Conservation (phyloP, 2,113 vertebrate genomes). For the Hystrix brachyura region DNA sequence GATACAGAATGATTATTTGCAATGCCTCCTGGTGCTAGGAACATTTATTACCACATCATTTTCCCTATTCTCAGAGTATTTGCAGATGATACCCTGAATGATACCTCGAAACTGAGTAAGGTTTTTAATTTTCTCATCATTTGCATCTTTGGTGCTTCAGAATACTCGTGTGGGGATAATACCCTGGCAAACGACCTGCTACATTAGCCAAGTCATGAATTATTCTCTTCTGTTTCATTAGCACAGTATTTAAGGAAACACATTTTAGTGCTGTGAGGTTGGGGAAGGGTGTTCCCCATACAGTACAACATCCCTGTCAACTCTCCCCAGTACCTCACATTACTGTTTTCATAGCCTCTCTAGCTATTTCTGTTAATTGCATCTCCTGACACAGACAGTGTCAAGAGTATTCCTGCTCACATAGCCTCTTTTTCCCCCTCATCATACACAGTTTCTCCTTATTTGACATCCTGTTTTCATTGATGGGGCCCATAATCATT, state of each 20-base stretch:
- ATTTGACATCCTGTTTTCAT: neutral
- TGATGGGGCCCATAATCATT: neutral
- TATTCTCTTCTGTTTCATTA: slow-evolving; percentile 6
- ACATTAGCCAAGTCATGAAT: neutral
- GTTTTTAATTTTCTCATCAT: slow-evolving; percentile 23
- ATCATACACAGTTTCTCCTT: neutral
- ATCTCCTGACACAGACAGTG: neutral
- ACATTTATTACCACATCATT: neutral
- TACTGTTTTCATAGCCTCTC: neutral
- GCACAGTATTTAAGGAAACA: neutral
- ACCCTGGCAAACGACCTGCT: neutral
- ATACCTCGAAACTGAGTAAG: neutral
- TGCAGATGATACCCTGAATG: neutral
- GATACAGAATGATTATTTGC: neutral
- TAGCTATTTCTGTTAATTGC: neutral
- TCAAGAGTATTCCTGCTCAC: rapidly evolving
- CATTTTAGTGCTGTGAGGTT: neutral
- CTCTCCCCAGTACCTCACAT: neutral
- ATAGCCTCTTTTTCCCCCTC: neutral
- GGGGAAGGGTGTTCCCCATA: neutral
- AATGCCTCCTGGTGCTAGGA: neutral
- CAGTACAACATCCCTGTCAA: neutral
- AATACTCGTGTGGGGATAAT: neutral
- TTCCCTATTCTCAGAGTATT: neutral
- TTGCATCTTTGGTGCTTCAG: slow-evolving; percentile 8